Evolutionary conservation across 1,140 invertebrate species (phyloP).

Genomic region (Glomeris maerens): DNA sequence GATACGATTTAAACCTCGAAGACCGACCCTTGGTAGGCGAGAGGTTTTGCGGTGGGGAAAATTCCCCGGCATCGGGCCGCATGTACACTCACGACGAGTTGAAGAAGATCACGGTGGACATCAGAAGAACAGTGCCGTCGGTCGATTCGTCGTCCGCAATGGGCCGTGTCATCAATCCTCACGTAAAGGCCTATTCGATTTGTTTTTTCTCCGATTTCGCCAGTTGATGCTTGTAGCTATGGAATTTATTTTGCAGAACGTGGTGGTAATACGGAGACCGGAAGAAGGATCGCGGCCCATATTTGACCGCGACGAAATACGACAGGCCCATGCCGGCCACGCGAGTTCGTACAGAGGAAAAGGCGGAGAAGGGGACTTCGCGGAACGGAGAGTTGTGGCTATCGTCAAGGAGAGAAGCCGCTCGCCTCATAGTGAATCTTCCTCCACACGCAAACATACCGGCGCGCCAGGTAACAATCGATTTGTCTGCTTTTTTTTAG

Average conservation of each 20-base stretch:
- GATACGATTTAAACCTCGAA: no score
- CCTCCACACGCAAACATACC: not conserved
- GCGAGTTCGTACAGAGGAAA: no score
- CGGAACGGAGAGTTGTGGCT: slow-evolving; percentile 10
- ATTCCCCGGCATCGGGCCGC: no score
- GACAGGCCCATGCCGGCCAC: not conserved
- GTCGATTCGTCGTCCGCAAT: not conserved
- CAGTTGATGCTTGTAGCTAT: not conserved
- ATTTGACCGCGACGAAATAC: slow-evolving; percentile 11
- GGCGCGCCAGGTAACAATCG: not conserved
- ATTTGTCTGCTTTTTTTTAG: not conserved
- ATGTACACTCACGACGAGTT: slow-evolving; percentile 3
- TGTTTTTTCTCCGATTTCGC: not conserved
- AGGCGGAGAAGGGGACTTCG: not conserved
- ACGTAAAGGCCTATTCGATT: slow-evolving; percentile 3
- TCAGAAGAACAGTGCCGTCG: not conserved
- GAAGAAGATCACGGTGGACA: slow-evolving; percentile 9
- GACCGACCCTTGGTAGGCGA: no score
- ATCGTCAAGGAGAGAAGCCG: not conserved
- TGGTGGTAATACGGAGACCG: slow-evolving; percentile 5
- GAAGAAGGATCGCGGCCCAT: slow-evolving; percentile 10
- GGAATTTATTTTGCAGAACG: slow-evolving; percentile 3
- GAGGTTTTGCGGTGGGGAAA: no score
- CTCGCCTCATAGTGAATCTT: slow-evolving; percentile 2
- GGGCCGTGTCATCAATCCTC: not conserved